A percentile compares a stretch with the other conserved stretches of the same genome.
These are phyloP conservation scores for Tipula unca DNA, from an alignment of 2,888 invertebrate genomes.

Conservation along the genomic window DNA sequence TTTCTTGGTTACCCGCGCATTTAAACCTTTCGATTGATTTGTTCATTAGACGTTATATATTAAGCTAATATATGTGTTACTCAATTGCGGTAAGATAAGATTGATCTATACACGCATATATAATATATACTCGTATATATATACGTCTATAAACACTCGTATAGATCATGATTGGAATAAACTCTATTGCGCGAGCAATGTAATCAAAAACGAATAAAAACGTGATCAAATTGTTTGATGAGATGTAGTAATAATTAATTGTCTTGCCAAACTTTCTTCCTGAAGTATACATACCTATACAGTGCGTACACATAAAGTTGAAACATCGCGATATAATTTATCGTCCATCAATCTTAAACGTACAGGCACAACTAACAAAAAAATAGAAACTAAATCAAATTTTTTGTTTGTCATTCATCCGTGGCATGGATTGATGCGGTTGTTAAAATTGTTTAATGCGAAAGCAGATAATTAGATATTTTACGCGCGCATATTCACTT, in stretches of 20 bases:
- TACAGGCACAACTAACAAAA: too few species aligned
- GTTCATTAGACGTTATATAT: too few species aligned
- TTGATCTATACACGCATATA: too few species aligned
- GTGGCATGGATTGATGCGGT: neutral
- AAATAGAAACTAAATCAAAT: neutral
- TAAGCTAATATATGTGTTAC: too few species aligned
- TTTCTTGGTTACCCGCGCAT: too few species aligned
- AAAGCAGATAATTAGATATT: neutral
- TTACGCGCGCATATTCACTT: neutral
- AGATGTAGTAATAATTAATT: neutral
- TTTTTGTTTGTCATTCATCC: neutral
- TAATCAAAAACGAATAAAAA: neutral
- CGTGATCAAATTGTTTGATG: neutral
- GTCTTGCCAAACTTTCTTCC: neutral
- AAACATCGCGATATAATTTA: neutral
- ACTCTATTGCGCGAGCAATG: neutral
- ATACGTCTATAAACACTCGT: too few species aligned
- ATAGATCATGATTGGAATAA: neutral
- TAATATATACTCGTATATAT: too few species aligned
- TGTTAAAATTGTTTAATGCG: neutral
- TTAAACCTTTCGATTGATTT: too few species aligned
- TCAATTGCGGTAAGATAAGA: too few species aligned
- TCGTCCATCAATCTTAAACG: neutral
- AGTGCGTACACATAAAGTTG: neutral
- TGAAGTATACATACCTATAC: too few species aligned